Base-by-base conservation (phyloP, 1,140 invertebrate genomes). In the Calycopis cecrops region DNA sequence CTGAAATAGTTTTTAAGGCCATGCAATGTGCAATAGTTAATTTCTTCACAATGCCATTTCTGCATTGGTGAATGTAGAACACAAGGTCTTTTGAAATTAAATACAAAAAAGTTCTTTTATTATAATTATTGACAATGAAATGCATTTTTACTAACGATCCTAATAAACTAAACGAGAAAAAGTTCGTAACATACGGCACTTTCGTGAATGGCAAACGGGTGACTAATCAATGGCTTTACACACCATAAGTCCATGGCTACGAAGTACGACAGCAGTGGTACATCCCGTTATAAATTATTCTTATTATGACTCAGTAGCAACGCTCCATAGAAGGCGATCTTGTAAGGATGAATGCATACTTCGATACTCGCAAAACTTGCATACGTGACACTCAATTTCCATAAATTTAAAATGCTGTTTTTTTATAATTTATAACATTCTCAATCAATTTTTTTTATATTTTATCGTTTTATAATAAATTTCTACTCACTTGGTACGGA, bases 401-500 rank as follows among this genome's bases (percentile, higher is more conserved):
- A 9, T 17, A 44, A 44, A 44, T 6, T 28, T 28, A 28, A 28
- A 28, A 28, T 28, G 21, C 2, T 28, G 21, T 28, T 50, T 35
- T 47, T 35, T 53, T 44, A 34, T 35, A 48, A 62, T 55, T 55
- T 35, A 47, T 35, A 21, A 44, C 33, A n/a, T n/a, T n/a, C n/a
- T n/a, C n/a, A n/a, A n/a, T n/a, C n/a, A 9, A 34, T 48, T 42
- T 35, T 51, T 35, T 28, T 54, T 52, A 58, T 53, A 48, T 50
- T 56, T 56, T 48, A 60, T 42, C 52, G 47, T 44, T 57, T 59
- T 28, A 28, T 28, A 28, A 57, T 33, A 52, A 18, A 60, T 49
- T 18, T 50, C 6, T 57, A 88, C 91, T 92, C 74, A 92, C 92
- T 91, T 92, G 68, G 90, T 91, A 61, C 92, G 89, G 77, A 93